phyloP scores from a whole-genome alignment of 2,888 invertebrate species.

The Papilio protenor region DNA sequence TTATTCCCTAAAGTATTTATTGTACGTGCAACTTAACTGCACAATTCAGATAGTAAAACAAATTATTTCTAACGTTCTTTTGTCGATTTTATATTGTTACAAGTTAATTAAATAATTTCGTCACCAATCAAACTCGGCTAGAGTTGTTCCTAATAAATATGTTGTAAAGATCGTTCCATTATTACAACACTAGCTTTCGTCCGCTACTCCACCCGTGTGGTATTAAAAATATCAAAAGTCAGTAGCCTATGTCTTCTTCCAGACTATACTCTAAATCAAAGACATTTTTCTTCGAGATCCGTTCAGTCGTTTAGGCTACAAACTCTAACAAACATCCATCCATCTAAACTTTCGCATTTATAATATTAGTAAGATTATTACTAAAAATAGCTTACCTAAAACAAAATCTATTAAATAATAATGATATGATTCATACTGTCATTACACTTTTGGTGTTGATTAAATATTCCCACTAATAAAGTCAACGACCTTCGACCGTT shows the following conservation, averaged over 20 bases:
- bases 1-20: background rate
- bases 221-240: no score
- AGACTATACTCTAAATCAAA: no score
- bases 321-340: no score
- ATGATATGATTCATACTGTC: slow-evolving; percentile 8
- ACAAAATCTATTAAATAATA: background rate
- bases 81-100: background rate
- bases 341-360: no score
- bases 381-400: background rate
- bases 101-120: background rate
- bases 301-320: no score
- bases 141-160: background rate
- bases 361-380: background rate
- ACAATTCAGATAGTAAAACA: background rate
- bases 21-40: background rate
- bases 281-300: no score
- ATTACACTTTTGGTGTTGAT: slow-evolving; percentile 10
- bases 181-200: no score
- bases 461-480: slow-evolving; percentile 28
- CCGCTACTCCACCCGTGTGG: no score
- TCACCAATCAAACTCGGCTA: background rate
- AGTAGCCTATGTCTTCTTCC: no score
- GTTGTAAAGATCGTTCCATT: background rate
- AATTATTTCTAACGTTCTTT: background rate
- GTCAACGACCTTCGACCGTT: slow-evolving; percentile 40